Evolutionary conservation across 37 sponge, comb jelly and placozoan species (phyloP).

Genomic region (Cladorhizidae sp.): DNA sequence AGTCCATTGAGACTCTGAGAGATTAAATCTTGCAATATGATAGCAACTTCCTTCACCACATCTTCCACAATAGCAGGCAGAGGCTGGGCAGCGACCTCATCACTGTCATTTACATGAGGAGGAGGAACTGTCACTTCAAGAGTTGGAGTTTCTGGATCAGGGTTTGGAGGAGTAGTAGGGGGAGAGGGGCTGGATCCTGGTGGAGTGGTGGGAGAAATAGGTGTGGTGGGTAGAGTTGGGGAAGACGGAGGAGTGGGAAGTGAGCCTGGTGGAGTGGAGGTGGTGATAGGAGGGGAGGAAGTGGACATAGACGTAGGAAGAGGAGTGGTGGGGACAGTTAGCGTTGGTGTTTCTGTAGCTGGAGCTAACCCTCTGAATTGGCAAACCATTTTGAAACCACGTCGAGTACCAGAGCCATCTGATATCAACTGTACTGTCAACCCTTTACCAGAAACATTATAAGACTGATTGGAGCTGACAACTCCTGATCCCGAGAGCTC

Average conservation of each 20-base stretch:
- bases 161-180: not conserved
- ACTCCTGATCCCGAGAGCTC: conserved; percentile 21
- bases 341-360: not conserved
- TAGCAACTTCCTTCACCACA: not conserved
- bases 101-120: not conserved
- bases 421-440: conserved; percentile 27
- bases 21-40: conserved; percentile 6
- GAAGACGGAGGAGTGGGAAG: no score
- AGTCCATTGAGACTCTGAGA: not conserved
- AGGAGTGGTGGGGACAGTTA: not conserved
- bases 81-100: not conserved
- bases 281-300: no score
- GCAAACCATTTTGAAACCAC: conserved; percentile 23
- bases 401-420: conserved; percentile 1
- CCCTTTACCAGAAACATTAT: not conserved
- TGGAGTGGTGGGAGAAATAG: no score
- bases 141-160: conserved; percentile 10
- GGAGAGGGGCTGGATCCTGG: no score
- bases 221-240: no score
- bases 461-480: not conserved
- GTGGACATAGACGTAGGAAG: conserved; percentile 1
- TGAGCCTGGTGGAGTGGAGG: no score
- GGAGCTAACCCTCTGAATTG: not conserved
- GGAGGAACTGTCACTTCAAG: not conserved
- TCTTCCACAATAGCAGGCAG: conserved; percentile 1